These are phyloP conservation scores for Dexiosoma caninum DNA, from an alignment of 2,888 invertebrate genomes.

Conservation along the genomic window DNA sequence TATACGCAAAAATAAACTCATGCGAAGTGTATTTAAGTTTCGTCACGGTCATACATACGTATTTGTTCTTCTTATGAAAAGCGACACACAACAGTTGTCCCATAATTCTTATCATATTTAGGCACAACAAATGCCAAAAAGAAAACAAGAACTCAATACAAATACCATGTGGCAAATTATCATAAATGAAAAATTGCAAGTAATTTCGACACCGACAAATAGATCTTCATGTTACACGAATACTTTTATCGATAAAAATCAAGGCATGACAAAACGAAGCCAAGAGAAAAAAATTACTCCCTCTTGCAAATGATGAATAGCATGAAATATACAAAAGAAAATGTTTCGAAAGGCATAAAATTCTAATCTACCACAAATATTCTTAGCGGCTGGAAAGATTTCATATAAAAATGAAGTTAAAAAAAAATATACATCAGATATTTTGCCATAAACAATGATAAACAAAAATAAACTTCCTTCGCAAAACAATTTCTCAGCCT, in stretches of 20 bases:
- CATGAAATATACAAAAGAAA: background rate
- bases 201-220: conserved; percentile 56
- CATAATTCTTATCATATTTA: conserved; percentile 58
- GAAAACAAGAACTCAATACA: conserved; percentile 16
- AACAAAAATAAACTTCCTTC: conserved; percentile 23
- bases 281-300: conserved; percentile 11
- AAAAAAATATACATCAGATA: conserved; percentile 18
- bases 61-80: background rate
- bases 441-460: conserved; percentile 38
- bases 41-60: background rate
- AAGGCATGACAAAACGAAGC: conserved; percentile 34
- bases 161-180: conserved; percentile 62
- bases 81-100: conserved; percentile 56
- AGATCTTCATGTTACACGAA: conserved; percentile 36
- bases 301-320: conserved; percentile 46
- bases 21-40: background rate
- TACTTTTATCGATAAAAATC: conserved; percentile 56
- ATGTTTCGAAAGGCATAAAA: conserved; percentile 41
- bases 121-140: conserved; percentile 13
- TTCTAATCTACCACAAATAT: conserved; percentile 20
- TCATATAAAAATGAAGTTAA: background rate
- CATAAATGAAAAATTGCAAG: conserved; percentile 62
- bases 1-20: no score
- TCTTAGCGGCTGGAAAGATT: background rate
- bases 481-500: conserved; percentile 28